Evolutionary conservation across 2,888 invertebrate species (phyloP).

Genomic region (Zaprionus bogoriensis): DNA sequence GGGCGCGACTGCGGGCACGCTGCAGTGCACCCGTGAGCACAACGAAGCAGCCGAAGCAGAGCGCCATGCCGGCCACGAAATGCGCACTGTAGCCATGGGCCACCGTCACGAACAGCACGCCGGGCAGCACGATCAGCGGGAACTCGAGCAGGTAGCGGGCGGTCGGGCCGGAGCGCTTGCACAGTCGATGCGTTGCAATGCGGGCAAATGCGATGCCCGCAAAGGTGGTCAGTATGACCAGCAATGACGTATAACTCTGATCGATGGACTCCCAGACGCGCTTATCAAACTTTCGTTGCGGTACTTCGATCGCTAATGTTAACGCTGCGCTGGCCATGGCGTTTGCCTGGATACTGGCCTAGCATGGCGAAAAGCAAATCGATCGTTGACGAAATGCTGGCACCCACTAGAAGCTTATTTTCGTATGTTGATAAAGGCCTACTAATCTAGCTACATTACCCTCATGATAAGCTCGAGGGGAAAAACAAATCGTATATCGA

Average conservation of each 20-base stretch:
- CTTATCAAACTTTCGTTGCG: constrained; percentile 33
- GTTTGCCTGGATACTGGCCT: constrained; percentile 32
- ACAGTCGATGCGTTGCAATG: constrained; percentile 33
- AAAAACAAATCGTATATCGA: too few species aligned
- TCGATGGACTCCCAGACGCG: constrained; percentile 53
- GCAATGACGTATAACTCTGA: constrained; percentile 55
- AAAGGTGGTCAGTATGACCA: constrained; percentile 67
- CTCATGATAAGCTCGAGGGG: too few species aligned
- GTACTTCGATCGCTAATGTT: neutral
- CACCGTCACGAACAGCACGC: constrained; percentile 85
- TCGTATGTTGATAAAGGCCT: constrained; percentile 34
- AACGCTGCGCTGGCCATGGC: constrained; percentile 35
- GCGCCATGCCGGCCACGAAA: constrained; percentile 33
- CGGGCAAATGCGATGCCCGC: constrained; percentile 65
- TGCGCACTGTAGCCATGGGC: constrained; percentile 81
- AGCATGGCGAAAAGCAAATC: constrained; percentile 4
- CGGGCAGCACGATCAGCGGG: constrained; percentile 84
- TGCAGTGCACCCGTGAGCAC: constrained; percentile 21
- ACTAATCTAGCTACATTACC: constrained; percentile 33
- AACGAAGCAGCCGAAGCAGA: constrained; percentile 31
- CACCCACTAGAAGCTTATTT: constrained; percentile 7
- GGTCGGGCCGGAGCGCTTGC: constrained; percentile 2
- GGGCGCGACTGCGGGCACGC: constrained; percentile 38
- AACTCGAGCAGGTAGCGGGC: constrained; percentile 84
- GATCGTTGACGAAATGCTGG: constrained; percentile 6